Conservation (phyloP, 2,888 invertebrate genomes). For the Lasioglossum pauxillum region DNA sequence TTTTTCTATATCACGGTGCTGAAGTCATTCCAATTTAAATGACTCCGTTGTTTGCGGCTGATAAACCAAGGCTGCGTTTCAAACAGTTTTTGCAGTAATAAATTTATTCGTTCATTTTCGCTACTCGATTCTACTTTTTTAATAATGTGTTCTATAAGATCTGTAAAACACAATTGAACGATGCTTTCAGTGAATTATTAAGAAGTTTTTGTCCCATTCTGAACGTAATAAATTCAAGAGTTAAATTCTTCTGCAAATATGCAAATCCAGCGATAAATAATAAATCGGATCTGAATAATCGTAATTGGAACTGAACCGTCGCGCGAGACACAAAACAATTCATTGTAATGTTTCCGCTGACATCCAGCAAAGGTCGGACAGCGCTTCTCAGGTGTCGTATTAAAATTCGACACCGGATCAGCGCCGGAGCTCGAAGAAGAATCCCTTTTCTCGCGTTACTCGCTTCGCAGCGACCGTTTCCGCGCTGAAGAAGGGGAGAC, state of each 20-base stretch:
- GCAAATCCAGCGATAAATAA: not conserved
- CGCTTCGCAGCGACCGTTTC: conserved; percentile 27
- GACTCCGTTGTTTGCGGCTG: not conserved
- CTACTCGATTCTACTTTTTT: not conserved
- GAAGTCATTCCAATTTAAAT: not conserved
- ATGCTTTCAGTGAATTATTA: not conserved
- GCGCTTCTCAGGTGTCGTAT: conserved; percentile 11
- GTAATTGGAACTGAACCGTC: not conserved
- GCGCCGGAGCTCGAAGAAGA: not conserved
- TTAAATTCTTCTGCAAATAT: not conserved
- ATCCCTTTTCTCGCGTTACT: conserved; percentile 18
- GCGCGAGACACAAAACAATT: not conserved
- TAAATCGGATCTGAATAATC: not conserved
- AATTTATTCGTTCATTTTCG: not conserved
- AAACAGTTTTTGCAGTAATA: not conserved
- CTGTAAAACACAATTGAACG: not conserved
- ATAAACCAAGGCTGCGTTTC: not conserved
- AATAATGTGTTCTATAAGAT: not conserved
- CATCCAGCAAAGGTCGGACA: not conserved
- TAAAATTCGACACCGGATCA: conserved; percentile 18
- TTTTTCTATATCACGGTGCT: not conserved
- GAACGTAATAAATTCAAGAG: too few relatives aligned
- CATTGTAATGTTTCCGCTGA: not conserved
- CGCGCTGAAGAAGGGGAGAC: conserved; percentile 14
- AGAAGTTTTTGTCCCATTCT: not conserved